phyloP scores from a whole-genome alignment of 2,113 vertebrate species.

The Thalassoma bifasciatum region DNA sequence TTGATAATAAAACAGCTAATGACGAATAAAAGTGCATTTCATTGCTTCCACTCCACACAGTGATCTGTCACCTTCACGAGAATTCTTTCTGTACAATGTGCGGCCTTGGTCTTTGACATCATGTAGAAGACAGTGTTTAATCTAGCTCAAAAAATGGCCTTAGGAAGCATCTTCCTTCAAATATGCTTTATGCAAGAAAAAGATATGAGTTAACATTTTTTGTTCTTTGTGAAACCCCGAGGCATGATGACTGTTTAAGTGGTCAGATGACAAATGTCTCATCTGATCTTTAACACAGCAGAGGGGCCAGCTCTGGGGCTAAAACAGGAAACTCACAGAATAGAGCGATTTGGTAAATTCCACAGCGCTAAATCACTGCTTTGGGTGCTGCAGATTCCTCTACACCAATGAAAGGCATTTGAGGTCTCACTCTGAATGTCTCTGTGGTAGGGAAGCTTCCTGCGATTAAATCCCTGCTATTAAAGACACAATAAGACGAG shows the following conservation, averaged over 20 bases:
- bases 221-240: slow-evolving; percentile 68
- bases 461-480: slow-evolving; percentile 12
- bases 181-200: slow-evolving; percentile 56
- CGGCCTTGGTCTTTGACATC: slow-evolving; percentile 76
- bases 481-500: slow-evolving; percentile 6
- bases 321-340: slow-evolving; percentile 71
- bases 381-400: slow-evolving; percentile 40
- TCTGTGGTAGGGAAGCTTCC: neutral
- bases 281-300: slow-evolving; percentile 75
- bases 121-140: slow-evolving; percentile 79
- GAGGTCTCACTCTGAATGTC: slow-evolving; percentile 26
- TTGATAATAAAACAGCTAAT: slow-evolving; percentile 37
- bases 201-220: slow-evolving; percentile 46
- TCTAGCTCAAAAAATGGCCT: slow-evolving; percentile 78
- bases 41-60: slow-evolving; percentile 14
- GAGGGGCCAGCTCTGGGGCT: slow-evolving; percentile 64
- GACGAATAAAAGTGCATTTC: slow-evolving; percentile 22
- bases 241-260: slow-evolving; percentile 78
- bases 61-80: slow-evolving; percentile 55
- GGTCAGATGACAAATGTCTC: slow-evolving; percentile 83
- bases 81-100: slow-evolving; percentile 43
- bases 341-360: slow-evolving; percentile 70
- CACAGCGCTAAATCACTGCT: slow-evolving; percentile 66
- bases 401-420: slow-evolving; percentile 51
- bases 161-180: slow-evolving; percentile 71